These are phyloP conservation scores for Hypsopygia costalis DNA, from an alignment of 2,888 invertebrate species.

Conservation along the genomic window DNA sequence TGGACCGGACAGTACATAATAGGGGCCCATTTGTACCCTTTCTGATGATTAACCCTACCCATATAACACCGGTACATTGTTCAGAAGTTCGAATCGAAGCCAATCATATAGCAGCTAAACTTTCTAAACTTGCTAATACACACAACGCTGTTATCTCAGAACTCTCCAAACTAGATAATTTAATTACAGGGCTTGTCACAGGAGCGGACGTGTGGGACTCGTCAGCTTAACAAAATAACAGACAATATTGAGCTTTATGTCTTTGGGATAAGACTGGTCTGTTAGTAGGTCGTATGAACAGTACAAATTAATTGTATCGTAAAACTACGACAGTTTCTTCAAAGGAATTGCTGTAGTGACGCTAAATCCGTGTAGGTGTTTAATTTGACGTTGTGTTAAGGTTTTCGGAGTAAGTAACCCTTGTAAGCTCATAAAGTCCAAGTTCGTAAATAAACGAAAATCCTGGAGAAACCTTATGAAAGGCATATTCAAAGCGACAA, in stretches of 20 bases:
- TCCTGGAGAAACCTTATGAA: no score
- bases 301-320: slow-evolving; percentile 13
- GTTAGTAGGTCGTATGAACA: neutral
- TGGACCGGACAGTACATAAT: no score
- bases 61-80: no score
- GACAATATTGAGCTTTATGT: neutral
- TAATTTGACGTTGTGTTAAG: no score
- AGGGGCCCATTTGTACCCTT: no score
- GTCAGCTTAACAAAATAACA: neutral
- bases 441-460: no score
- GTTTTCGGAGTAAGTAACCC: no score
- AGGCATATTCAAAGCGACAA: no score
- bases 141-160: neutral
- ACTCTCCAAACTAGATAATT: neutral
- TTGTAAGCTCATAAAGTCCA: no score
- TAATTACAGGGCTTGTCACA: slow-evolving; percentile 2
- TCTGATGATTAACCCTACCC: no score
- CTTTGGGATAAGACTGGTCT: neutral
- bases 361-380: neutral
- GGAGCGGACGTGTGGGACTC: neutral
- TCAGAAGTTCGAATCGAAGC: no score
- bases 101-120: no score
- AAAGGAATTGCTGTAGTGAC: neutral
- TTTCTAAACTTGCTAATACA: neutral
- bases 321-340: slow-evolving; percentile 10